Evolutionary conservation across 2,113 vertebrate species (phyloP).

Genomic region (Dipodomys merriami): DNA sequence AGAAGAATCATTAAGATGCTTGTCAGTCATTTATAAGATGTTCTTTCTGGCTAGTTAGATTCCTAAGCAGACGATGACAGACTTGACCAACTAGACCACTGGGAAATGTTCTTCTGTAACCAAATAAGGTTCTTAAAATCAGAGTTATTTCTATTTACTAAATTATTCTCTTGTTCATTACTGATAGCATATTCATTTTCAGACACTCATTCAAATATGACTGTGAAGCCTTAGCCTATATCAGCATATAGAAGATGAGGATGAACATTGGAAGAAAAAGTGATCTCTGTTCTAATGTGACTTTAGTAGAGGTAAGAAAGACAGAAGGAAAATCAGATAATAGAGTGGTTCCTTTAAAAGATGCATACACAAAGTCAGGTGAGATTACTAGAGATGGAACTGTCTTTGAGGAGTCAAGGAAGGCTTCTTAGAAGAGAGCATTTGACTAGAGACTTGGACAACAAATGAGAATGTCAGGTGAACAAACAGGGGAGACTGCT

Average conservation of each 20-base stretch:
- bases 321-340: background rate
- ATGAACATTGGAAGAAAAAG: background rate
- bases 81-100: background rate
- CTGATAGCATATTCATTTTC: background rate
- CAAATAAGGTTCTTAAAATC: background rate
- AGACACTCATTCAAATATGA: background rate
- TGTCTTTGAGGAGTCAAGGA: background rate
- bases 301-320: background rate
- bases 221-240: background rate
- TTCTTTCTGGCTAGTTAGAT: background rate
- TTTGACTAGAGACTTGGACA: conserved; percentile 10
- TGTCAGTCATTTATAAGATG: background rate
- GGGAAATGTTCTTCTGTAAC: background rate
- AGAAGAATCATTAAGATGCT: background rate
- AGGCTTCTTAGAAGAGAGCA: conserved; percentile 23
- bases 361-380: background rate
- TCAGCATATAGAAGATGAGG: background rate
- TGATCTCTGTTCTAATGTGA: background rate
- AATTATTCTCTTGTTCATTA: background rate
- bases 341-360: background rate
- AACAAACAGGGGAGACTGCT: background rate
- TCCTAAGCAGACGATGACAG: background rate
- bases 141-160: background rate
- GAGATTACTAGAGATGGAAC: background rate
- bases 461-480: background rate